Evolutionary conservation across 2,888 invertebrate genomes (phyloP).

Genomic region (Megaustenia siamemsis): DNA sequence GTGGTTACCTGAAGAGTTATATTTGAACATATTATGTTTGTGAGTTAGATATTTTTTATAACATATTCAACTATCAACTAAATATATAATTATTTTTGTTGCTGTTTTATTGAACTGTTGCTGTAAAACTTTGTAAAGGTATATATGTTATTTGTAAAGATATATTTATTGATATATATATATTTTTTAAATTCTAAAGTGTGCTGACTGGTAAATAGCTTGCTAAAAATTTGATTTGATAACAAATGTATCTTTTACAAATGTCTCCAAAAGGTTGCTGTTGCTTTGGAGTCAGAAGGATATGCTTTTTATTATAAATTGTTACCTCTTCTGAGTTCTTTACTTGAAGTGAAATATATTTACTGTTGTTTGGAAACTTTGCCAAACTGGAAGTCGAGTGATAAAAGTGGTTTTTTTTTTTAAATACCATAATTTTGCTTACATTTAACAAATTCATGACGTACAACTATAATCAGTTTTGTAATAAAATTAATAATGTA

Average conservation of each 20-base stretch:
- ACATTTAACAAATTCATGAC: no score
- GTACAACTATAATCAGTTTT: no score
- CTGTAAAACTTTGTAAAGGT: neutral
- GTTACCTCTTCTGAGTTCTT: neutral
- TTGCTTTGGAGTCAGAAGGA: neutral
- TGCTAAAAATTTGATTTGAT: neutral
- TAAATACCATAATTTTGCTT: no score
- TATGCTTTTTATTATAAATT: neutral
- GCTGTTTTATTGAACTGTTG: slow-evolving; percentile 26
- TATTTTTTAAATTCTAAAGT: neutral
- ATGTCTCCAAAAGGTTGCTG: neutral
- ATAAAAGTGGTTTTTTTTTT: no score
- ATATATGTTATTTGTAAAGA: slow-evolving; percentile 33
- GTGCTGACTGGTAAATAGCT: slow-evolving; percentile 3
- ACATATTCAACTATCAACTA: slow-evolving; percentile 2
- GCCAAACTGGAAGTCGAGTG: no score
- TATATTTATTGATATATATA: slow-evolving; percentile 20
- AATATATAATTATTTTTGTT: slow-evolving; percentile 1
- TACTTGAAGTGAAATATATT: no score
- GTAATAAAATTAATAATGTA: no score
- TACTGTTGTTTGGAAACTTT: no score
- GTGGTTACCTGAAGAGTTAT: neutral
- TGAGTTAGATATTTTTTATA: slow-evolving; percentile 10
- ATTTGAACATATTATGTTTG: neutral
- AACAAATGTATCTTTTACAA: neutral